Evolutionary conservation across 2,888 invertebrate genomes (phyloP).

Genomic region (Gasteruption jaculator): DNA sequence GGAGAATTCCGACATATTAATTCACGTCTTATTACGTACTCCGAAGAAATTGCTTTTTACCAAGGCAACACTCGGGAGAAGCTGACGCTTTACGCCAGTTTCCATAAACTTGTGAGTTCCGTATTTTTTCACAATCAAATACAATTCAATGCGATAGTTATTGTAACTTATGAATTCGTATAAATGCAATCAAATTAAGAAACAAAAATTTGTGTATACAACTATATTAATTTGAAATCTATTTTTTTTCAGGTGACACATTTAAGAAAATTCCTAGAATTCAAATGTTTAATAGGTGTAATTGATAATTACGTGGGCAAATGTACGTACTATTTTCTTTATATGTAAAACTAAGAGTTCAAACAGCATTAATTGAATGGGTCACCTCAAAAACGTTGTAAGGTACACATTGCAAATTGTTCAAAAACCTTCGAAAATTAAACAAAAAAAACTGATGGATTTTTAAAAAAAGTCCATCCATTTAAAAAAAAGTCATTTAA

Average conservation of each 20-base stretch:
- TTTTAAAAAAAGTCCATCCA: no score
- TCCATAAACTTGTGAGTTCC: conserved; percentile 69
- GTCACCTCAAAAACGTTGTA: no score
- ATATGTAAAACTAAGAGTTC: no score
- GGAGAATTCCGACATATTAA: conserved; percentile 98
- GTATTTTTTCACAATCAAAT: conserved; percentile 5
- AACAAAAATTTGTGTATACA: not conserved
- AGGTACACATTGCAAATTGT: no score
- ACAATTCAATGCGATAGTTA: conserved; percentile 1
- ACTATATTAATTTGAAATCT: conserved; percentile 10
- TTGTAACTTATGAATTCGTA: not conserved
- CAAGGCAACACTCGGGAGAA: conserved; percentile 85
- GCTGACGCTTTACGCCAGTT: conserved; percentile 80
- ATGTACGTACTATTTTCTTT: conserved; percentile 53
- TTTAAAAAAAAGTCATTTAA: no score
- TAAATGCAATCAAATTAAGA: not conserved
- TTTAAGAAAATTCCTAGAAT: conserved; percentile 81
- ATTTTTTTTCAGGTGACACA: conserved; percentile 63
- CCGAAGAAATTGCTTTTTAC: conserved; percentile 87
- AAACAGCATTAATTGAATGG: no score
- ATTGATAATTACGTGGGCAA: conserved; percentile 95
- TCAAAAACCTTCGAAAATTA: no score
- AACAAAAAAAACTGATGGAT: no score
- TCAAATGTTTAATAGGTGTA: conserved; percentile 88
- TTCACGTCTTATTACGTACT: conserved; percentile 92